Evolutionary conservation across 2,888 invertebrate species (phyloP).

Genomic region (Malthinus seriepunctatus): DNA sequence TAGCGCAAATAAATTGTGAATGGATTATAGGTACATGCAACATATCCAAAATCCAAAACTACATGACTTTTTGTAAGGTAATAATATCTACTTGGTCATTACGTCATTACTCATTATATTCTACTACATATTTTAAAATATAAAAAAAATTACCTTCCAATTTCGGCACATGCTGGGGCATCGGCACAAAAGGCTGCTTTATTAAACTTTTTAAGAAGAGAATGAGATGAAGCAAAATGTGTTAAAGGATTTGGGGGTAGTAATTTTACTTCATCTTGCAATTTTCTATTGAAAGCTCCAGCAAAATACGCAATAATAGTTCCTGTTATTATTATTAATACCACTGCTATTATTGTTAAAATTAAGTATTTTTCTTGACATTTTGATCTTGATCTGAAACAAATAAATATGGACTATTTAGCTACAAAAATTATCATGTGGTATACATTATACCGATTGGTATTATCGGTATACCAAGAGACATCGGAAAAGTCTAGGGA

Average conservation of each 20-base stretch:
- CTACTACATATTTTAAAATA: too few relatives aligned
- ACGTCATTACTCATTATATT: too few relatives aligned
- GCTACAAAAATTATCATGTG: too few relatives aligned
- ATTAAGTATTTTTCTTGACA: conserved; percentile 31
- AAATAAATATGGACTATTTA: too few relatives aligned
- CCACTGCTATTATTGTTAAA: conserved; percentile 18
- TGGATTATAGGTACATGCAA: too few relatives aligned
- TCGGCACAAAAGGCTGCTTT: conserved; percentile 80
- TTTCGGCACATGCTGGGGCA: conserved; percentile 71
- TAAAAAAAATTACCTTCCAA: conserved; percentile 72
- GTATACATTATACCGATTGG: too few relatives aligned
- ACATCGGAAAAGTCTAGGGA: too few relatives aligned
- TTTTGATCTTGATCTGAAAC: conserved; percentile 37
- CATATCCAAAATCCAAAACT: too few relatives aligned
- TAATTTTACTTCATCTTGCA: conserved; percentile 38
- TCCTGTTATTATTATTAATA: conserved; percentile 36
- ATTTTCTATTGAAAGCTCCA: conserved; percentile 35
- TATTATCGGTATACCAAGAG: too few relatives aligned
- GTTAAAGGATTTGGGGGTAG: conserved; percentile 69
- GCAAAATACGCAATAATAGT: conserved; percentile 39
- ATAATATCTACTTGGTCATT: too few relatives aligned
- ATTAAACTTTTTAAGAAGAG: conserved; percentile 67
- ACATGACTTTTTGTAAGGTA: too few relatives aligned
- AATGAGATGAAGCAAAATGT: conserved; percentile 68
- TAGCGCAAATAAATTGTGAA: too few relatives aligned